phyloP scores from a whole-genome alignment of 1,140 invertebrate genomes.

The Agraylea sexmaculata region DNA sequence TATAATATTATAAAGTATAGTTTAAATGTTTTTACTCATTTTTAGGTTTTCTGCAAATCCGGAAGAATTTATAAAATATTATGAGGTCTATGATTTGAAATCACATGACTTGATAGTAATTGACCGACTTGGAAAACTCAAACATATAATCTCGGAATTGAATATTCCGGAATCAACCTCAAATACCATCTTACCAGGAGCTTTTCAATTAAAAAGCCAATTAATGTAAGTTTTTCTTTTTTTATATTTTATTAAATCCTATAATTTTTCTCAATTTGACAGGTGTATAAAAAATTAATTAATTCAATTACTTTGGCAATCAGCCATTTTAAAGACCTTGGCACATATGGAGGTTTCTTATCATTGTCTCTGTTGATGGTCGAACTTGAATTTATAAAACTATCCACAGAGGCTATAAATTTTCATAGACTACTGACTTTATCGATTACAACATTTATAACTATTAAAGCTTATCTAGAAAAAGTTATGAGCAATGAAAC shows the following conservation, averaged over 20 bases:
- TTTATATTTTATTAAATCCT: too few species aligned
- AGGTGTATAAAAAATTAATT: too few species aligned
- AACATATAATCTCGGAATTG: constrained; percentile 17
- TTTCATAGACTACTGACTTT: constrained; percentile 33
- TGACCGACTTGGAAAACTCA: constrained; percentile 18
- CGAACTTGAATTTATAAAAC: constrained; percentile 49
- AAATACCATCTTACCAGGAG: too few species aligned
- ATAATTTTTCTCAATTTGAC: too few species aligned
- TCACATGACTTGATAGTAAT: constrained; percentile 11
- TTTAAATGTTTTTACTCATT: constrained; percentile 19
- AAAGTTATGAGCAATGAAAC: constrained; percentile 26
- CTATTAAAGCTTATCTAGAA: constrained; percentile 24
- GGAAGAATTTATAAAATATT: constrained; percentile 32
- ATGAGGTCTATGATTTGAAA: constrained; percentile 8
- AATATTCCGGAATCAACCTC: constrained; percentile 23
- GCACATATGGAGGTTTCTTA: constrained; percentile 47
- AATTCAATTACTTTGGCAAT: too few species aligned
- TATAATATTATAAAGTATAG: too few species aligned
- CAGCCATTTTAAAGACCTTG: constrained; percentile 38
- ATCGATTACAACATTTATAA: constrained; percentile 26
- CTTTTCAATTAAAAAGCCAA: too few species aligned
- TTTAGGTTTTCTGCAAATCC: constrained; percentile 54
- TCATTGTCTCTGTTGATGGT: constrained; percentile 45
- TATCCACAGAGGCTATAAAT: constrained; percentile 31
- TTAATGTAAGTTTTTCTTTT: too few species aligned